Evolutionary conservation across 2,797 vertebrate species (phyloP), one percentile per base, ranked within the genome.

Genomic region (Sciurus vulgaris): DNA sequence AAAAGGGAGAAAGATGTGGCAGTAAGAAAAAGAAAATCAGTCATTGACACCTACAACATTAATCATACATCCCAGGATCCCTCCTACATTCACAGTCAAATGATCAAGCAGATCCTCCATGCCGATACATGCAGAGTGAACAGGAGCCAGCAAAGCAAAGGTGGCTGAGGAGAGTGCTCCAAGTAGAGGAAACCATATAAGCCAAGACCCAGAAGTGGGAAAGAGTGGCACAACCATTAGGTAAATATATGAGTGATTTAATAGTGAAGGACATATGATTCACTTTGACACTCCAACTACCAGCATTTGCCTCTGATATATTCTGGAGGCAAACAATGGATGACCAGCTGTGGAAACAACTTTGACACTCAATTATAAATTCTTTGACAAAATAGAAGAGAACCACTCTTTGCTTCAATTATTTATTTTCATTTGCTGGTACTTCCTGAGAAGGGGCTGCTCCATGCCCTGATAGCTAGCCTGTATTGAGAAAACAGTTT

Each of bases 161-260:
- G 26, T 28, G 73, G 59, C 12, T 6, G 6, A 41, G 14, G 33
- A 15, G 38, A 85, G 56, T 30, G 33, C 49, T 83, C 20, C 41
- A 38, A 7, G 47, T 28, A 3, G 26, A 59, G 41, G 67, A 5
- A 5, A 9, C 10, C 12, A 5, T 4, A 15, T 5, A 1, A 12
- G 56, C 24, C 76, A 49, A 72, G 56, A 67, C 24, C 9, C 63
- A 49, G 65, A 30, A 33, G 56, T 5, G 30, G 67, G 22, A 26
- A 82, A 63, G 54, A 67, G 11, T 1, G 8, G 0, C 33, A 24
- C 2, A 38, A 35, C 54, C 33, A 10, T 73, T 54, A 38, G 22
- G 56, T 69, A 70, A 86, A 13, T n/a, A 78, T 56, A 9, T 1
- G 15, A 78, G 67, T 3, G 8, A 72, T 13, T n/a, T 26, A 20